Conservation (phyloP, 2,888 invertebrate genomes). For the Halocaridina rubra region DNA sequence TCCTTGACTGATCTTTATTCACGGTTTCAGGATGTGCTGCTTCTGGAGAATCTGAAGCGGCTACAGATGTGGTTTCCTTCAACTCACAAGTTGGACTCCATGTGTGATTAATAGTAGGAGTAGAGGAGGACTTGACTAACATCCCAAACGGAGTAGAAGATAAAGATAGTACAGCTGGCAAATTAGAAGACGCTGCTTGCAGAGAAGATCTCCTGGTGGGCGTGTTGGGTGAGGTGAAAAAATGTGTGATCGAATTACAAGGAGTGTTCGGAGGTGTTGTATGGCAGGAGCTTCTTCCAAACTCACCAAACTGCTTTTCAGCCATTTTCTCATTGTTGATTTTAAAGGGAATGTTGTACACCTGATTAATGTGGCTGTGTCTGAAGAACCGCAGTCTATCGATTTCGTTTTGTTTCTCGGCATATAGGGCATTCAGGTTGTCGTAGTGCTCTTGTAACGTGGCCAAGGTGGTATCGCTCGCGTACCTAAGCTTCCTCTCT, state of each 20-base stretch:
- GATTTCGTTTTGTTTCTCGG: conserved; percentile 49
- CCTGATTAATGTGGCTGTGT: conserved; percentile 17
- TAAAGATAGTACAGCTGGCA: neutral
- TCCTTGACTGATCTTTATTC: neutral
- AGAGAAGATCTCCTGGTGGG: too few relatives aligned
- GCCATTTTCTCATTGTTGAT: neutral
- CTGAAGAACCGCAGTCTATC: conserved; percentile 29
- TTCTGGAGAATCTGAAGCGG: too few relatives aligned
- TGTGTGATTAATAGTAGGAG: conserved; percentile 13
- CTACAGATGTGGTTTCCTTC: too few relatives aligned
- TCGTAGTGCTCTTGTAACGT: conserved; percentile 33
- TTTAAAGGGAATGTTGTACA: neutral
- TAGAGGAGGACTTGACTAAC: conserved; percentile 22
- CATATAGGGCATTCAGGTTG: conserved; percentile 25
- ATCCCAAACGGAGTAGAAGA: neutral
- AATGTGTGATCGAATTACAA: too few relatives aligned
- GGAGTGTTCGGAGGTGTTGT: conserved; percentile 11
- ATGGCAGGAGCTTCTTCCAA: too few relatives aligned
- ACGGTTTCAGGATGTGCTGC: neutral
- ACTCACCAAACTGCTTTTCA: too few relatives aligned
- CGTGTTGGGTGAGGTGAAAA: too few relatives aligned
- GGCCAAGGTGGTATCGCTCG: conserved; percentile 26
- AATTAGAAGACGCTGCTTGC: too few relatives aligned
- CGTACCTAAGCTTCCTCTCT: conserved; percentile 20
- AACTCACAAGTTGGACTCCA: neutral